A percentile compares a stretch with the other conserved stretches of the same genome.
These are phyloP conservation scores for Sebastes taczanowskii DNA, from an alignment of 2,797 vertebrate genomes.

Conservation along the genomic window DNA sequence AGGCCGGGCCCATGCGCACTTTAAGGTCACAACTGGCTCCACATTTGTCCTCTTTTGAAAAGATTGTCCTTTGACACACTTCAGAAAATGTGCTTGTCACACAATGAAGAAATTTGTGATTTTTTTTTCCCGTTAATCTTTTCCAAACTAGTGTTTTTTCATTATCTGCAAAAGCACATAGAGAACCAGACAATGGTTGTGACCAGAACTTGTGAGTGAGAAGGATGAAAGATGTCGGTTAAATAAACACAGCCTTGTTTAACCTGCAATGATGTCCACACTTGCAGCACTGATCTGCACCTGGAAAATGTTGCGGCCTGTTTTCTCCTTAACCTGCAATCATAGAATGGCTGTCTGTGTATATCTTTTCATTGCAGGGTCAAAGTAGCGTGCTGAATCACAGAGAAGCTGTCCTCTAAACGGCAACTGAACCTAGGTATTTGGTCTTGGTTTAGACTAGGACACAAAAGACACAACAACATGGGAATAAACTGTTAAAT, in stretches of 20 bases:
- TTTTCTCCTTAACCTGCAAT: slow-evolving; percentile 68
- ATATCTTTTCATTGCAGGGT: slow-evolving; percentile 65
- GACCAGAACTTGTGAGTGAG: slow-evolving; percentile 20
- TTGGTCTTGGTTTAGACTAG: slow-evolving; percentile 75
- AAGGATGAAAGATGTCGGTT: slow-evolving; percentile 34
- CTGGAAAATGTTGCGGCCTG: slow-evolving; percentile 67
- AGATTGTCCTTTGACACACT: slow-evolving; percentile 18
- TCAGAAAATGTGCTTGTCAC: not conserved
- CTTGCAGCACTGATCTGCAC: slow-evolving; percentile 45
- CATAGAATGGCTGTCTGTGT: slow-evolving; percentile 66
- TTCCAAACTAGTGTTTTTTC: not conserved
- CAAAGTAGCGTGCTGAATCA: slow-evolving; percentile 66
- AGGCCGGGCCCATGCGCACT: slow-evolving; percentile 61
- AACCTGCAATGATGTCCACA: slow-evolving; percentile 52
- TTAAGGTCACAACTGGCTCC: slow-evolving; percentile 80
- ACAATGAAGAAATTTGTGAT: not conserved
- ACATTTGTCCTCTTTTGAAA: slow-evolving; percentile 59
- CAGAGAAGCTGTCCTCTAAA: slow-evolving; percentile 55
- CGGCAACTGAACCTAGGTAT: slow-evolving; percentile 56
- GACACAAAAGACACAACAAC: slow-evolving; percentile 76
- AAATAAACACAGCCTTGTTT: slow-evolving; percentile 58
- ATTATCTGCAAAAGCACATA: not conserved
- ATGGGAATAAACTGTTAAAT: slow-evolving; percentile 70
- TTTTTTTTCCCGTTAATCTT: not conserved
- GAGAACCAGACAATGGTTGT: slow-evolving; percentile 13